Evolutionary conservation across 2,888 invertebrate genomes (phyloP), one percentile per base, ranked within the genome.

Genomic region (Ephialtes manifestator): DNA sequence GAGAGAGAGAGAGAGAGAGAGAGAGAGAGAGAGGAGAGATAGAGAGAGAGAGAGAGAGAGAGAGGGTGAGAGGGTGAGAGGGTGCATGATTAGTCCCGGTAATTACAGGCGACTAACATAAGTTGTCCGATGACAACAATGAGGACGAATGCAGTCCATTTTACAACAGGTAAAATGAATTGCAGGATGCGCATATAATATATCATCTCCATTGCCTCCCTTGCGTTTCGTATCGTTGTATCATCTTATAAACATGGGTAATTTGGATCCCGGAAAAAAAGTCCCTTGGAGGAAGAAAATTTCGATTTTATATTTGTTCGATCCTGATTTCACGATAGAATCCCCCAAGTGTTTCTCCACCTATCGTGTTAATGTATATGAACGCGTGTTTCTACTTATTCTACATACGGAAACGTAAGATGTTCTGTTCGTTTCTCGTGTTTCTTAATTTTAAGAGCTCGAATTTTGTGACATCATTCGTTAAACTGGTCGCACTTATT

Each of bases 361-460:
- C 46, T 46, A 48, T 11, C 18, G n/a, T 15, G 48, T 70, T 51
- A 51, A 28, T n/a, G 28, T 53, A 51, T 48, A 68, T 48, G 55
- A 24, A 72, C 35, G 48, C 48, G 63, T 39, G 35, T 75, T 51
- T 51, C 75, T 75, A 75, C 51, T 65, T 75, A 65, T 35, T 10
- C 74, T 74, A 48, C n/a, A 65, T 72, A 55, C 31, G 24, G 43
- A 28, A 51, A 71, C 20, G 53, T 35, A 35, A 20, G 48, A 48
- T 15, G 13, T 28, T 13, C 31, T 31, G 0, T 35, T 43, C n/a
- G 58, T 20, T n/a, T 60, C 63, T 46, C 35, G 51, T 39, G 72
- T 75, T 53, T 18, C 53, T 35, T 79, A 87, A 82, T 67, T 86
- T 81, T 71, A 46, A 7, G 15, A 15, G 60, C n/a, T 35, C 35